These are phyloP conservation scores for Ctenosaura bakeri DNA, from an alignment of 2,797 vertebrate species.

Conservation along the genomic window DNA sequence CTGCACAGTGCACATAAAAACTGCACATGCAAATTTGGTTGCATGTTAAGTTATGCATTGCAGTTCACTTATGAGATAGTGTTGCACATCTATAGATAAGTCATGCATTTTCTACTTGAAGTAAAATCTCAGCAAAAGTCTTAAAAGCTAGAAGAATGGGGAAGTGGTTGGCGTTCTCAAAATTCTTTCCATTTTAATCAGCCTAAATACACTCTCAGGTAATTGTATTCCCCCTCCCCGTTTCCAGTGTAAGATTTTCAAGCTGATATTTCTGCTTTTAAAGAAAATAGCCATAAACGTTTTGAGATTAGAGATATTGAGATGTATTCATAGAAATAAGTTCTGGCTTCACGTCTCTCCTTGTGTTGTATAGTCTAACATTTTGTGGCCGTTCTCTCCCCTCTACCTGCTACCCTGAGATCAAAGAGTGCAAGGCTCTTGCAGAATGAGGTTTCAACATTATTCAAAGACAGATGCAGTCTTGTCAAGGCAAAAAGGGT, in stretches of 20 bases:
- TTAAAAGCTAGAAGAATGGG: constrained; percentile 18
- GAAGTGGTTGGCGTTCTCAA: constrained; percentile 27
- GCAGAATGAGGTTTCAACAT: constrained; percentile 68
- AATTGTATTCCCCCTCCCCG: constrained; percentile 13
- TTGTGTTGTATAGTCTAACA: constrained; percentile 46
- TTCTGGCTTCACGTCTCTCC: constrained; percentile 55
- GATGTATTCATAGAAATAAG: not conserved
- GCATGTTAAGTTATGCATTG: too few relatives aligned
- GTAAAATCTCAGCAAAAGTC: constrained; percentile 11
- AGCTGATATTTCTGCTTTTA: constrained; percentile 46
- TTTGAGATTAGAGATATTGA: constrained; percentile 54
- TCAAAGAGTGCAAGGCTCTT: constrained; percentile 63
- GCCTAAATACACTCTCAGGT: constrained; percentile 21
- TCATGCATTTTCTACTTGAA: too few relatives aligned
- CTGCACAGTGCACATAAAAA: too few relatives aligned
- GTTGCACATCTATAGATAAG: too few relatives aligned
- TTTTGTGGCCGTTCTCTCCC: constrained; percentile 33
- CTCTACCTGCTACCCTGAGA: constrained; percentile 35
- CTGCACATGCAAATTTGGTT: too few relatives aligned
- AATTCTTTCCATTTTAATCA: constrained; percentile 58
- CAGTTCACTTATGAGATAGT: too few relatives aligned
- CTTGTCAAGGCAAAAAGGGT: constrained; percentile 65
- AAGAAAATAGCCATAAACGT: constrained; percentile 62
- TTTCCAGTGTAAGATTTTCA: constrained; percentile 41
- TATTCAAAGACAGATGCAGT: constrained; percentile 68